Percentiles rank a stretch among this genome's conserved stretches.
Evolutionary conservation across 2,888 invertebrate genomes (phyloP).

Genomic region (Cerceris ruficornis): DNA sequence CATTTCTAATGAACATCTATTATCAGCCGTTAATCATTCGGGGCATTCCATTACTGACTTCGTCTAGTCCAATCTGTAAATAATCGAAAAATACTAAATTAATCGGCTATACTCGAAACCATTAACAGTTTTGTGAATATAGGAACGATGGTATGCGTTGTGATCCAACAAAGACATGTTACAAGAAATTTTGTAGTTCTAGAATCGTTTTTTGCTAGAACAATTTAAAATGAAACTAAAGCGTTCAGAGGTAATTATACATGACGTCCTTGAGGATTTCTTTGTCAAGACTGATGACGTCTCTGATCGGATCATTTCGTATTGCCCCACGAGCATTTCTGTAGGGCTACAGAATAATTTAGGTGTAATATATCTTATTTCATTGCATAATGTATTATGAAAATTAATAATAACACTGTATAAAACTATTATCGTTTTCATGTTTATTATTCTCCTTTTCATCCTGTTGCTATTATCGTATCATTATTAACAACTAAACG

Average conservation of each 20-base stretch:
- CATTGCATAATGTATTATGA: constrained; percentile 46
- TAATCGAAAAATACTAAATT: constrained; percentile 37
- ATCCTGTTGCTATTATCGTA: background rate
- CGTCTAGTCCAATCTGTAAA: constrained; percentile 61
- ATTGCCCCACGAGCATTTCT: constrained; percentile 24
- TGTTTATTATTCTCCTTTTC: background rate
- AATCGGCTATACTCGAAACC: constrained; percentile 38
- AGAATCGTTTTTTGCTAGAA: constrained; percentile 17
- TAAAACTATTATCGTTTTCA: constrained; percentile 12
- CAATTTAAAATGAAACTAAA: constrained; percentile 1
- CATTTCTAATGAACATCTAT: constrained; percentile 27
- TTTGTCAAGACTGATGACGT: constrained; percentile 44
- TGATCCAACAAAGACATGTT: constrained; percentile 23
- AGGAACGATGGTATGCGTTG: constrained; percentile 9
- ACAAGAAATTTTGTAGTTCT: constrained; percentile 6
- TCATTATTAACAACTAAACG: no score
- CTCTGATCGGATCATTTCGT: constrained; percentile 46
- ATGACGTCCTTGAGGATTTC: constrained; percentile 32
- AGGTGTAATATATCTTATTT: constrained; percentile 59
- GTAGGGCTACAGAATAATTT: constrained; percentile 28
- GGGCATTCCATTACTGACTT: constrained; percentile 54
- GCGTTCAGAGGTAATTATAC: constrained; percentile 17
- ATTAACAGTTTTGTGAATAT: constrained; percentile 25
- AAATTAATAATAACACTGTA: constrained; percentile 50
- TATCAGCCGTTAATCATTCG: constrained; percentile 21